Base-by-base conservation (phyloP, 2,888 invertebrate species). In the Ametastegia equiseti region DNA sequence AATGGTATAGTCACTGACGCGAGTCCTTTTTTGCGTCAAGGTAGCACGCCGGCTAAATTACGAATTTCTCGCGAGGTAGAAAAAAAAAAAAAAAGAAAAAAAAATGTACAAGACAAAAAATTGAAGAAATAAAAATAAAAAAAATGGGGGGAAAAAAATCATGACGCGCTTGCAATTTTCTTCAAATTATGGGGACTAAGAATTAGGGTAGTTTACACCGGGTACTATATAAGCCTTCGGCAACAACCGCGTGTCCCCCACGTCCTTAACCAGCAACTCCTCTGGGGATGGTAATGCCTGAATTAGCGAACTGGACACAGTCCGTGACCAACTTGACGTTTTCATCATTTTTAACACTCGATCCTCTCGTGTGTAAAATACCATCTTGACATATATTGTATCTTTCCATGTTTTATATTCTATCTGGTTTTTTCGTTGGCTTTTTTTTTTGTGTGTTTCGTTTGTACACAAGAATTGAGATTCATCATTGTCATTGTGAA, bases 41-140 rank as follows among this genome's bases (percentile, higher is more conserved):
- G 75, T 75, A 50, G 75, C 75, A 45, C 71, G 54, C 54, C 75
- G 54, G 13, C 50, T 75, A 75, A 75, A 75, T 75, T 75, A 75
- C 75, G 19, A 75, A 75, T 75, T 75, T 75, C 75, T 75, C 36
- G 36, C 54, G 54, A 19, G 75, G 23, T 36, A n/a, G 23, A 69
- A 11, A 36, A 47, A 15, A 7, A 75, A 54, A 75, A 75, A 75
- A 23, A 71, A 47, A 23, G 15, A 47, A 47, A 47, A 15, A 6
- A 45, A 27, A 71, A 30, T 4, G 11, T 3, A 1, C 23, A 3
- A 30, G 23, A 1, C 45, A 9, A 5, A 15, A 47, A 71, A 47
- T 1, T 9, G 27, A 13, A 42, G 30, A 23, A 23, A 65, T 4
- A 0, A 7, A 19, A 23, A 65, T 1, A 15, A 33, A 33, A 36